These are phyloP conservation scores for Scalopus aquaticus DNA, from an alignment of 2,113 vertebrate species.

Conservation along the genomic window DNA sequence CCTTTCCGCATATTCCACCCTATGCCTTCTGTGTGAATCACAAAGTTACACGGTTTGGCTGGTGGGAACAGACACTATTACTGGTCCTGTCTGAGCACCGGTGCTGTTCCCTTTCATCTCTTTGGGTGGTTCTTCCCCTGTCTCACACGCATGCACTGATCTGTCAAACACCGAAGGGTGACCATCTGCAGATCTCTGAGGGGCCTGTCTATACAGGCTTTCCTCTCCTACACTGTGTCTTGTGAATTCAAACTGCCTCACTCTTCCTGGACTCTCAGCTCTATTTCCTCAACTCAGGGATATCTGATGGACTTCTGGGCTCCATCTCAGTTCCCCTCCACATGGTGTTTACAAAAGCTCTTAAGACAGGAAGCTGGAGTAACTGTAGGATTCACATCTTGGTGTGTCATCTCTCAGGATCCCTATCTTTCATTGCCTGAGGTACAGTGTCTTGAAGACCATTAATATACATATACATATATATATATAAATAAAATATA, in stretches of 20 bases:
- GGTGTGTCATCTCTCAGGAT: background rate
- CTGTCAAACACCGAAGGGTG: too few species aligned
- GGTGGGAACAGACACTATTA: background rate
- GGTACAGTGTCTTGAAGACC: background rate
- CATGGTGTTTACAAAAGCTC: background rate
- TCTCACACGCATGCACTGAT: background rate
- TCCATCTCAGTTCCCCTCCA: too few species aligned
- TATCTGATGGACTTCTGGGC: too few species aligned
- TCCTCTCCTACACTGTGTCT: too few species aligned
- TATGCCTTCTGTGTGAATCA: background rate
- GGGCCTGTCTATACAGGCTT: background rate
- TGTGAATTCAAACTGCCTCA: too few species aligned
- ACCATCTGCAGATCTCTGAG: too few species aligned
- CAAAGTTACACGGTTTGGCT: background rate
- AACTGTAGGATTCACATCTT: too few species aligned
- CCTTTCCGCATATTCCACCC: background rate
- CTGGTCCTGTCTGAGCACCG: background rate
- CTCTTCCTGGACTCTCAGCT: background rate
- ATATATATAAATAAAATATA: background rate
- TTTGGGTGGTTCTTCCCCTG: background rate
- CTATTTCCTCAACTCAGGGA: background rate
- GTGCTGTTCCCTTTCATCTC: background rate
- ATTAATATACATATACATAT: too few species aligned
- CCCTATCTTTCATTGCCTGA: background rate
- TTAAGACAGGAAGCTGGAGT: background rate